Evolutionary conservation across 2,797 vertebrate genomes (phyloP).

Genomic region (Nyctibius grandis): DNA sequence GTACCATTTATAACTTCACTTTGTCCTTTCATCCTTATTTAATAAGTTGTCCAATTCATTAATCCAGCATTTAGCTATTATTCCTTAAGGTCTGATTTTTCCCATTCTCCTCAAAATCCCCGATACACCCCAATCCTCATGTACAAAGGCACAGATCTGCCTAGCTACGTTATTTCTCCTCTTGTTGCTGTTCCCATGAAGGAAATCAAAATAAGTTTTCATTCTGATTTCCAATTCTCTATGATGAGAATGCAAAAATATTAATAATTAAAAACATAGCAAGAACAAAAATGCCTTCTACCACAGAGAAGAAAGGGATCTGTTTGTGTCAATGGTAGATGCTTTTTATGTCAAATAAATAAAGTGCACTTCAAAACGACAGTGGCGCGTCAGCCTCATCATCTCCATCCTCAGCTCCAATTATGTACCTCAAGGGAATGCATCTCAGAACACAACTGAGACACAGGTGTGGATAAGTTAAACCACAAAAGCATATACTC

Average conservation of each 20-base stretch:
- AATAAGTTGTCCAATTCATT: background rate
- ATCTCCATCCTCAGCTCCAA: background rate
- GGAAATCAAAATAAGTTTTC: background rate
- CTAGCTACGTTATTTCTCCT: background rate
- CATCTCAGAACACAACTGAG: background rate
- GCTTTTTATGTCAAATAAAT: slow-evolving; percentile 31
- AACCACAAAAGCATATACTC: background rate
- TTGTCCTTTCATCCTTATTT: background rate
- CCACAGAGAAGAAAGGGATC: background rate
- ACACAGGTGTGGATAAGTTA: background rate
- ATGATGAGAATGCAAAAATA: background rate
- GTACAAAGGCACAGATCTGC: too few relatives aligned
- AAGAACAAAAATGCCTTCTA: background rate
- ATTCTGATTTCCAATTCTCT: background rate
- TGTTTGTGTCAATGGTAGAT: background rate
- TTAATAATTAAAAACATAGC: background rate
- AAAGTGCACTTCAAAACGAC: background rate
- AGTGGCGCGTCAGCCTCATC: background rate
- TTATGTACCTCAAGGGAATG: background rate
- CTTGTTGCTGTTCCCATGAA: background rate
- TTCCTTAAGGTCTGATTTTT: background rate
- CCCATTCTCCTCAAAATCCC: background rate
- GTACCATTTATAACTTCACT: background rate
- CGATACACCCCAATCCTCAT: background rate
- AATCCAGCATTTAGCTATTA: background rate